Evolutionary conservation across 2,888 invertebrate genomes (phyloP).

Genomic region (Stictocephala bisonia): DNA sequence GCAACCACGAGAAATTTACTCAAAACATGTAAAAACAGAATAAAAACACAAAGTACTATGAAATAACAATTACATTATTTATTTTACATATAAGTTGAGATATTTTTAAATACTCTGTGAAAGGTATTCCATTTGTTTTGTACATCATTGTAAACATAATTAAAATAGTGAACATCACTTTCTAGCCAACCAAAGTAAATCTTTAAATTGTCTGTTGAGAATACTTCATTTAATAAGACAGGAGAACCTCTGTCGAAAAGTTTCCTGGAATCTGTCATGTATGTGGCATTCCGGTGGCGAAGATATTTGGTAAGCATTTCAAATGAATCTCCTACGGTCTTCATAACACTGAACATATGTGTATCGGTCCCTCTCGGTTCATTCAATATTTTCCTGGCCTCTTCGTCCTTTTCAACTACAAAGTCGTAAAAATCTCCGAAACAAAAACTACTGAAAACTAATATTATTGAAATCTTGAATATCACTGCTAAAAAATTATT

Average conservation of each 20-base stretch:
- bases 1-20: too few species aligned
- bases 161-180: conserved; percentile 24
- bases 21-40: too few species aligned
- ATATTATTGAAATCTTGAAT: too few species aligned
- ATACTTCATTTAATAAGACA: background rate
- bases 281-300: background rate
- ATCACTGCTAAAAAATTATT: too few species aligned
- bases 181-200: conserved; percentile 9
- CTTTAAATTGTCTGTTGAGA: conserved; percentile 21
- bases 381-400: conserved; percentile 12
- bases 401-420: conserved; percentile 18
- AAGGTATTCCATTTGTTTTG: conserved; percentile 26
- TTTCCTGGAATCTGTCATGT: background rate
- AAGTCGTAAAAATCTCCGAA: conserved; percentile 21
- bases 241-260: conserved; percentile 12
- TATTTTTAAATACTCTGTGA: conserved; percentile 20
- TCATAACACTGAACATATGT: conserved; percentile 13
- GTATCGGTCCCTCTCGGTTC: conserved; percentile 23
- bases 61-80: too few species aligned
- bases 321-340: conserved; percentile 16
- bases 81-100: background rate
- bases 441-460: conserved; percentile 6
- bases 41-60: too few species aligned
- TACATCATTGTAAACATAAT: conserved; percentile 23
- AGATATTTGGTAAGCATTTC: conserved; percentile 20